Conservation (phyloP, 2,888 invertebrate genomes). For the Volucella inflata region DNA sequence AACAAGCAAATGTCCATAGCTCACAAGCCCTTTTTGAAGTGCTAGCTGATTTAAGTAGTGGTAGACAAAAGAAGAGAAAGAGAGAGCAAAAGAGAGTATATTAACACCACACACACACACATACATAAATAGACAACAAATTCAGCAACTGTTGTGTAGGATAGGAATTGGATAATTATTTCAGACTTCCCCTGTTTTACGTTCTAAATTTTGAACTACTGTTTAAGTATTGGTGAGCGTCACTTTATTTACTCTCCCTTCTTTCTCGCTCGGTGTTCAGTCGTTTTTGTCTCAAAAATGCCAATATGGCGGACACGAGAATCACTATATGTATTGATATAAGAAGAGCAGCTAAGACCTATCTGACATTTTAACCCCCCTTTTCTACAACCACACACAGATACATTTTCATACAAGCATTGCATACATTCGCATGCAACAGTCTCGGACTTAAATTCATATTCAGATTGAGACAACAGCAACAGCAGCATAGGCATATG, state of each 20-base stretch:
- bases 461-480: too few relatives aligned
- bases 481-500: too few relatives aligned
- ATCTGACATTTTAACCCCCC: constrained; percentile 21
- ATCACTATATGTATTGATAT: constrained; percentile 6
- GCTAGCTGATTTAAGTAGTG: neutral
- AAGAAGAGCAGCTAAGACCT: constrained; percentile 52
- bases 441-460: too few relatives aligned
- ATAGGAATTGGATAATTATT: constrained; percentile 1
- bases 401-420: neutral
- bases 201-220: constrained; percentile 32
- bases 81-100: constrained; percentile 25
- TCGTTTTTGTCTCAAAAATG: constrained; percentile 31
- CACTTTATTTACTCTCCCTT: neutral
- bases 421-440: too few relatives aligned
- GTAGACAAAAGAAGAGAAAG: constrained; percentile 64
- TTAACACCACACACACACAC: constrained; percentile 34
- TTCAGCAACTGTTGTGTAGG: constrained; percentile 61
- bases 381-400: constrained; percentile 8
- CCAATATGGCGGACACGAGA: constrained; percentile 60
- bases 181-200: constrained; percentile 70
- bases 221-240: constrained; percentile 31
- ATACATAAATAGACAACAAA: constrained; percentile 37
- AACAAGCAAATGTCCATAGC: constrained; percentile 49
- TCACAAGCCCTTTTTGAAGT: constrained; percentile 64
- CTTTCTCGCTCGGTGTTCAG: constrained; percentile 29